phyloP scores from a whole-genome alignment of 2,113 vertebrate species.

The Guaruba guarouba region DNA sequence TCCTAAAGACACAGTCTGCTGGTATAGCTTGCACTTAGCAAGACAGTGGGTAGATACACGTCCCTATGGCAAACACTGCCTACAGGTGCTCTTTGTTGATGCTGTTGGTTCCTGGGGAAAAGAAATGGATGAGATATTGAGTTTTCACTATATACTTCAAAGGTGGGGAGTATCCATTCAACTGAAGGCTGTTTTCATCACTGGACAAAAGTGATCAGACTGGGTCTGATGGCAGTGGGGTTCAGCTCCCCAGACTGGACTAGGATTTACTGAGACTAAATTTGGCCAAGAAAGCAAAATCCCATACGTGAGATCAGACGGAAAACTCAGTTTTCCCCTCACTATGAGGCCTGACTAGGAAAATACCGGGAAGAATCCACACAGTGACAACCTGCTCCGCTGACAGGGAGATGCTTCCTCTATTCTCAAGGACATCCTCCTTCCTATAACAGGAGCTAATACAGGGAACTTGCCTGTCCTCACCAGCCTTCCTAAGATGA shows the following conservation, averaged over 20 bases:
- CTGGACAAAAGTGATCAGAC: neutral
- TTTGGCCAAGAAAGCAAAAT: neutral
- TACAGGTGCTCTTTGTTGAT: neutral
- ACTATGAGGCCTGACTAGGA: neutral
- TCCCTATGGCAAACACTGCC: neutral
- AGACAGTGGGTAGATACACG: neutral
- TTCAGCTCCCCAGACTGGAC: neutral
- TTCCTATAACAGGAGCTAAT: neutral
- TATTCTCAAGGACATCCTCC: neutral
- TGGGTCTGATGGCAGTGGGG: neutral
- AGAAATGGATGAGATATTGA: neutral
- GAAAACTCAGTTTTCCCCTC: neutral
- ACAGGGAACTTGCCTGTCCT: neutral
- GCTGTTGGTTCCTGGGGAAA: neutral
- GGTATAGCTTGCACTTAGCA: neutral
- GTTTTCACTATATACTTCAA: neutral
- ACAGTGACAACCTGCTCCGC: no score
- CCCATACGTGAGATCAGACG: neutral
- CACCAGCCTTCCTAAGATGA: neutral
- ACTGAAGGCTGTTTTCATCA: neutral
- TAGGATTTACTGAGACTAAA: neutral
- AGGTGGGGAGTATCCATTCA: fast-evolving
- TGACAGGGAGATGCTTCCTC: neutral
- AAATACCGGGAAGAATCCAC: neutral
- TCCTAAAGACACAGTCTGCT: neutral